Percentiles rank a stretch among this genome's conserved stretches.
phyloP scores from a whole-genome alignment of 2,113 vertebrate species.

The human (Homo sapiens) region GRCh38 chrX:26280501-26281000 shows the following conservation, averaged over 20 bases:
- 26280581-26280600: background rate
- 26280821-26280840: background rate
- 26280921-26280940: background rate
- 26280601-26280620: conserved; percentile 4
- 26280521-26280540: background rate
- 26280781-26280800: background rate
- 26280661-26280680: background rate
- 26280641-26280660: background rate
- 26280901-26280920: background rate
- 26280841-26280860: background rate
- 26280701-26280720: background rate
- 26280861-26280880: background rate
- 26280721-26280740: background rate
- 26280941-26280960: background rate
- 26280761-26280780: background rate
- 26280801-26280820: background rate
- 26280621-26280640: background rate
- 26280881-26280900: background rate
- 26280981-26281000: background rate
- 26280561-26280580: background rate
- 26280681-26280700: background rate
- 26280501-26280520: background rate
- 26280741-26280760: background rate
- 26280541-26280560: background rate
- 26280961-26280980: background rate